Base-by-base conservation (phyloP, 2,888 invertebrate genomes). In the Muscina levida region DNA sequence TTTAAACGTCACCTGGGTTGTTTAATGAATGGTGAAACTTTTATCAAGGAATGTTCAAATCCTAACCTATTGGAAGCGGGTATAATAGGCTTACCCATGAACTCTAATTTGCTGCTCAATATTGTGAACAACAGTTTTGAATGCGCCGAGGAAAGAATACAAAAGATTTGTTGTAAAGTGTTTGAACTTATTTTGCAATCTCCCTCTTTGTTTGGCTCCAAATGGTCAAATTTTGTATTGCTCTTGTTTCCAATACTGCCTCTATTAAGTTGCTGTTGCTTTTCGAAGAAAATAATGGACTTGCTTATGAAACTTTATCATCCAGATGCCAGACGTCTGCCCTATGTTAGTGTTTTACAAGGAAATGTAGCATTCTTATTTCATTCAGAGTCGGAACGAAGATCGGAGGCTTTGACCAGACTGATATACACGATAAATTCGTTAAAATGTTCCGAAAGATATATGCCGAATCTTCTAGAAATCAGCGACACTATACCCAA, bases 71-170 rank as follows among this genome's bases (percentile, higher is more conserved):
- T 82, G 2, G 82, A 82, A 0, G 72, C 85, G 0, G 85, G 85
- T 3, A 86, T 88, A 1, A 59, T 91, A 0, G 91, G 91, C 0
- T 37, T 91, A 37, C 91, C 90, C 1, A 57, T 90, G 37, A 88
- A 84, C 37, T 48, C 83, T 0, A 72, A 84, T n/a, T 71, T 91
- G 11, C 44, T 91, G 39, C 82, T 85, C 0, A 86, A 88, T 74
- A 72, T 91, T 3, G 80, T 88, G 6, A 82, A 83, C 57, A 82
- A 81, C 42, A 85, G 86, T 0, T 85, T 79, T 76, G 83, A 72
- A 51, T 72, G 77, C 42, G 10, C 65, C 0, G 79, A 85, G 11
- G 13, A 72, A 0, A 13, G 68, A 8, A 73, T 89, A 46, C 75
- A 77, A 13, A 81, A 84, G 19, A 84, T 82, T 80, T 86, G 88